These are phyloP conservation scores for Diabrotica undecimpunctata DNA, from an alignment of 1,140 invertebrate genomes.

Conservation along the genomic window DNA sequence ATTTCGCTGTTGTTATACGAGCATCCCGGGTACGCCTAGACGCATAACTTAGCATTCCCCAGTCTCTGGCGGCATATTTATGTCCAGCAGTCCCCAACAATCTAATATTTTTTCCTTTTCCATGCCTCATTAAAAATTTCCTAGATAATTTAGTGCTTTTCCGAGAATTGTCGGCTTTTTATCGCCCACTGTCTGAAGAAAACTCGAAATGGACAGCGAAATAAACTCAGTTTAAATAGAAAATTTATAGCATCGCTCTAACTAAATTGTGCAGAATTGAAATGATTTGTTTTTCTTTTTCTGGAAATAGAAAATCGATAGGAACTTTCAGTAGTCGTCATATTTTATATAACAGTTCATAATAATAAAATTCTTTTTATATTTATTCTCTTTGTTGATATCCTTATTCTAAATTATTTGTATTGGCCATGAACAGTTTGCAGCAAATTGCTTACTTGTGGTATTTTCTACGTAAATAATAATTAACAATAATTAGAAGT, in stretches of 20 bases:
- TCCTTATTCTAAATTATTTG: no score
- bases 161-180: neutral
- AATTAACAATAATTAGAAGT: no score
- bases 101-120: conserved; percentile 26
- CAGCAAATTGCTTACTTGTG: no score
- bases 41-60: conserved; percentile 26
- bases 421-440: no score
- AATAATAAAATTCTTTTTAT: no score
- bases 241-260: neutral
- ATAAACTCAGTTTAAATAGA: conserved; percentile 3
- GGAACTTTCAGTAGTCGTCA: no score
- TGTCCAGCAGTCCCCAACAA: conserved; percentile 29
- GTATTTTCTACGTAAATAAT: no score
- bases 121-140: conserved; percentile 30
- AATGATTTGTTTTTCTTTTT: no score
- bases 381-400: no score
- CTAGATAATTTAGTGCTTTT: conserved; percentile 7
- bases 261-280: neutral
- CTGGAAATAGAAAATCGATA: no score
- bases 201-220: neutral
- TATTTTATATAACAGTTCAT: no score
- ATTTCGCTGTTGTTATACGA: conserved; percentile 26
- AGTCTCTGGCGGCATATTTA: conserved; percentile 31
- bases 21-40: conserved; percentile 30
- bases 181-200: conserved; percentile 1